Evolutionary conservation across 1,140 invertebrate species (phyloP), one percentile per base, ranked within the genome.

Genomic region (Chironomus tepperi): DNA sequence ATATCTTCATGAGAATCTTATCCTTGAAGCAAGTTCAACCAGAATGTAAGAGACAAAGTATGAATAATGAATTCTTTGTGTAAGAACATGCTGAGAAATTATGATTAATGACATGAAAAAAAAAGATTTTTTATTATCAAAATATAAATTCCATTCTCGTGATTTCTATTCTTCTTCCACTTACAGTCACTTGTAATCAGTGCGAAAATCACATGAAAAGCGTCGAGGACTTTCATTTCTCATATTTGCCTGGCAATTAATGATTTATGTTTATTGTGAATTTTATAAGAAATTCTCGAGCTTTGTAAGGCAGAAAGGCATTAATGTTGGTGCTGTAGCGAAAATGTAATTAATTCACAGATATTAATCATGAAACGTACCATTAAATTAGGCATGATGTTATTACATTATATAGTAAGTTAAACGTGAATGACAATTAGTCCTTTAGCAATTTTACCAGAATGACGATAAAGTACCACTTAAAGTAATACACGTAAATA

Each of bases 311-410:
- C 47, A n/a, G 12, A 15, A 10, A 57, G n/a, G n/a, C 47, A 57
- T 57, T 57, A 57, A 57, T 57, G n/a, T 57, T 57, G 47, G 12
- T 57, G 47, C 47, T 57, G 3, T 12, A 57, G 47, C 47, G 47
- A 57, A 57, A 12, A n/a, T 57, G 47, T 57, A 57, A 57, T 57
- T 57, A 57, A 57, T 57, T 57, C 47, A 57, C n/a, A 57, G 47
- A 57, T 57, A 57, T 57, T 57, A 57, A 57, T 57, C 47, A 57
- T 57, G 47, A 57, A 57, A 57, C 47, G 47, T 57, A 57, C 47
- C 47, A 57, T 57, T 57, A 57, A 57, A 57, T 57, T 57, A 57
- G 47, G 12, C 47, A 57, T 57, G 47, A 57, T 57, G 47, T 57
- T 57, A 57, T 57, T 57, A 12, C 47, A 57, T 57, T 57, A 57